Evolutionary conservation across 2,113 vertebrate species (phyloP).

Genomic region (Phylloscopus trochiloides): DNA sequence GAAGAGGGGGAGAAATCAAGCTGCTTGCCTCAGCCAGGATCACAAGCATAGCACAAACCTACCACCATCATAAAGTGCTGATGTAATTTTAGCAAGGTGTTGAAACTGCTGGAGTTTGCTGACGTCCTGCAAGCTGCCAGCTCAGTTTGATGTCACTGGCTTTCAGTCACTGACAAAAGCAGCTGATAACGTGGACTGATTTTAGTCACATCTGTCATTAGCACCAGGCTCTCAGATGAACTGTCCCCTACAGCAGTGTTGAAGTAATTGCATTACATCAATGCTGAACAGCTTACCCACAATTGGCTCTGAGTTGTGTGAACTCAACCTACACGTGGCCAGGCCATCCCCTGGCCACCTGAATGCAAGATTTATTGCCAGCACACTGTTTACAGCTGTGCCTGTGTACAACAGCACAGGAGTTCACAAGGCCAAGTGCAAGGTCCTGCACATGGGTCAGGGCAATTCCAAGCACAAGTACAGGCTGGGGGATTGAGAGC

Average conservation of each 20-base stretch:
- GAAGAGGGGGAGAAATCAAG: not conserved
- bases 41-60: not conserved
- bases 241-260: not conserved
- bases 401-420: not conserved
- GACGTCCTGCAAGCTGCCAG: conserved; percentile 24
- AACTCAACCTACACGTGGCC: not conserved
- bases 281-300: conserved; percentile 27
- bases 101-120: conserved; percentile 26
- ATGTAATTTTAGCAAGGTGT: conserved; percentile 16
- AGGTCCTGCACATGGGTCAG: not conserved
- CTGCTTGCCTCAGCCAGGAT: conserved; percentile 26
- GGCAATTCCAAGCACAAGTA: not conserved
- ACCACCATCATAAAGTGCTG: not conserved
- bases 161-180: conserved; percentile 12
- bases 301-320: not conserved
- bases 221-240: conserved; percentile 18
- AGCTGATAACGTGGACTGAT: not conserved
- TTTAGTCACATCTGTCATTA: conserved; percentile 48
- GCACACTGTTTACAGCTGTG: not conserved
- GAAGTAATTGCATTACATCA: conserved; percentile 40
- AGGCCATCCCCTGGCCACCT: not conserved
- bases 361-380: not conserved
- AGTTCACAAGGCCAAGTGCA: not conserved
- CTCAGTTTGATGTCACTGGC: conserved; percentile 42
- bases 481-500: not conserved